These are phyloP conservation scores for Caenorhabditis sp. DNA, from an alignment of 2,888 invertebrate species.

Conservation along the genomic window DNA sequence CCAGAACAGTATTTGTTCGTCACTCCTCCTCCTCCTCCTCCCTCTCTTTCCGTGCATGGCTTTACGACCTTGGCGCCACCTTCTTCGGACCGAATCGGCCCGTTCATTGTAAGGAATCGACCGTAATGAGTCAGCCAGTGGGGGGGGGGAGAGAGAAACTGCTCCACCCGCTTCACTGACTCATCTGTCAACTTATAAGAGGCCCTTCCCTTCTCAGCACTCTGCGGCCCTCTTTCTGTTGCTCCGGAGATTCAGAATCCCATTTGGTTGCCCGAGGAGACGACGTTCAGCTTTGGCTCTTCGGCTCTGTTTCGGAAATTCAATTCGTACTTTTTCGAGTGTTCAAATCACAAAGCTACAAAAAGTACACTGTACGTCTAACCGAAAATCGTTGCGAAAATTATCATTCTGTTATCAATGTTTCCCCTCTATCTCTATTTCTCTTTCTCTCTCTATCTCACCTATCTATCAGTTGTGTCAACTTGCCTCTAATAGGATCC, in stretches of 20 bases:
- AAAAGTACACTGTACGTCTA: too few relatives aligned
- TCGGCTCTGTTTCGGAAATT: too few relatives aligned
- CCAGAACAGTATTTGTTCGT: constrained; percentile 22
- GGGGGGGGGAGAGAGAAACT: neutral
- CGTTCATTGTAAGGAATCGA: constrained; percentile 13
- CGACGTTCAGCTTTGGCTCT: too few relatives aligned
- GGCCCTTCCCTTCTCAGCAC: too few relatives aligned
- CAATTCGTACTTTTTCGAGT: too few relatives aligned
- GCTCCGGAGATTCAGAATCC: neutral
- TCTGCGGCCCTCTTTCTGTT: too few relatives aligned
- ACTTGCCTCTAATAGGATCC: neutral
- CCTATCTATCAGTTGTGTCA: neutral
- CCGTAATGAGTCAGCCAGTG: constrained; percentile 32
- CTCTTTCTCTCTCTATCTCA: too few relatives aligned
- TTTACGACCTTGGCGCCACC: constrained; percentile 41
- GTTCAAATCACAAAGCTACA: too few relatives aligned
- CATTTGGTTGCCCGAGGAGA: constrained; percentile 38
- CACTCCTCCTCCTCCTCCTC: too few relatives aligned
- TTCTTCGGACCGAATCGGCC: constrained; percentile 26
- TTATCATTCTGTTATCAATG: neutral
- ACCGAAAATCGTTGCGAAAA: too few relatives aligned
- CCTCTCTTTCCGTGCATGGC: constrained; percentile 33
- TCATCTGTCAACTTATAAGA: constrained; percentile 14
- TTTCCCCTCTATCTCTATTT: neutral
- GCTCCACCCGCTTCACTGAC: constrained; percentile 11